Percentiles rank a stretch among this genome's conserved stretches.
phyloP scores from a whole-genome alignment of 1,140 invertebrate genomes.

The Caerostris darwini region DNA sequence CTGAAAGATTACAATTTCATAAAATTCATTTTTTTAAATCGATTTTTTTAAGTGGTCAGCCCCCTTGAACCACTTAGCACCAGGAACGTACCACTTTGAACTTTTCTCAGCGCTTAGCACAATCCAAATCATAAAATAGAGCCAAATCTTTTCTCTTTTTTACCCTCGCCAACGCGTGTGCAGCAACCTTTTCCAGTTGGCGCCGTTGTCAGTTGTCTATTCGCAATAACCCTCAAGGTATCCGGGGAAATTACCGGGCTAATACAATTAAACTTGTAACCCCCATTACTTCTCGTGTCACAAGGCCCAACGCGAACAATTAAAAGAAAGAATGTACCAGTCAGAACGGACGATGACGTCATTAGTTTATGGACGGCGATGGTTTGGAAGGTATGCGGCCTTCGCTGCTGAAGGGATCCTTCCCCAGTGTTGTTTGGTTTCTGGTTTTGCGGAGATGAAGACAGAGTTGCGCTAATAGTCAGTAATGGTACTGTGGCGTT shows the following conservation, averaged over 20 bases:
- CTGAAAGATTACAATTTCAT: too few relatives aligned
- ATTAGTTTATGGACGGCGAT: constrained; percentile 15
- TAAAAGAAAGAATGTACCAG: constrained; percentile 47
- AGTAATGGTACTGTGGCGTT: too few relatives aligned
- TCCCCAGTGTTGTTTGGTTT: too few relatives aligned
- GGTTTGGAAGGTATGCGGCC: constrained; percentile 19
- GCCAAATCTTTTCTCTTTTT: not conserved
- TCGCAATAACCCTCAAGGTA: constrained; percentile 72
- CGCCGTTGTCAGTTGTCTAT: constrained; percentile 33
- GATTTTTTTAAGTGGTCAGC: too few relatives aligned
- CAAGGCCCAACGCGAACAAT: constrained; percentile 46
- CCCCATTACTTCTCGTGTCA: constrained; percentile 40
- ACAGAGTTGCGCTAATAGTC: too few relatives aligned
- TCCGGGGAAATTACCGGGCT: constrained; percentile 72
- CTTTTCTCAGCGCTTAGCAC: not conserved
- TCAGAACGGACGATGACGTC: not conserved
- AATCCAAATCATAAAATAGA: not conserved
- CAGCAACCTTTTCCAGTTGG: not conserved
- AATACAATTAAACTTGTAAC: constrained; percentile 74
- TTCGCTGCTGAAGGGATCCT: not conserved
- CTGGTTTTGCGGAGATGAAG: too few relatives aligned
- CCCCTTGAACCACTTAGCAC: not conserved
- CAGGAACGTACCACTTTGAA: not conserved
- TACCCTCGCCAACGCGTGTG: too few relatives aligned
- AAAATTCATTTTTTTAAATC: too few relatives aligned